Percentiles rank a stretch among this genome's conserved stretches.
Conservation (phyloP, 1,140 invertebrate genomes). For the Neotoxoptera formosana region DNA sequence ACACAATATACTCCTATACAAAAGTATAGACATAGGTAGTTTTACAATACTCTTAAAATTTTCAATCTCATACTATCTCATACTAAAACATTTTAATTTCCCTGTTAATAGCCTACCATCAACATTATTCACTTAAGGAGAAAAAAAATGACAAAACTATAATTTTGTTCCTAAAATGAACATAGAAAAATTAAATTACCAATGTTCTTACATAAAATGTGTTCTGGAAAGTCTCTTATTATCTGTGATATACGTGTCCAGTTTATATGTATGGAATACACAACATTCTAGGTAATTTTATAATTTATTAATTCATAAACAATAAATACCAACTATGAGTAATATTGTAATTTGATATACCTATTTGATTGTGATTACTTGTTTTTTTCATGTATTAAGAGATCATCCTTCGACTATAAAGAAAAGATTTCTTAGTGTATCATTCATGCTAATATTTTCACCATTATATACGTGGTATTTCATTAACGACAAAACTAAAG, state of each 20-base stretch:
- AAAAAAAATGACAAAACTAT: background rate
- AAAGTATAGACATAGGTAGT: background rate
- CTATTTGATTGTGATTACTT: conserved; percentile 35
- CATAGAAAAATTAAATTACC: conserved; percentile 9
- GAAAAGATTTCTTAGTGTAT: conserved; percentile 84
- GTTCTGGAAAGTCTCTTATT: conserved; percentile 72
- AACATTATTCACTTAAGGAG: background rate
- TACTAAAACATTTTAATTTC: background rate
- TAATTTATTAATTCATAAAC: background rate
- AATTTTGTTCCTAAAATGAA: conserved; percentile 21
- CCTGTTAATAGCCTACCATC: background rate
- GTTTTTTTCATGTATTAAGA: conserved; percentile 65
- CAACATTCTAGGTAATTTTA: conserved; percentile 72
- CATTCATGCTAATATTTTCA: conserved; percentile 79
- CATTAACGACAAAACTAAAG: conserved; percentile 69
- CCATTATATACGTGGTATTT: conserved; percentile 79
- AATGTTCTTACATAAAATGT: conserved; percentile 46
- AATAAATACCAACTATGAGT: background rate
- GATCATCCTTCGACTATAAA: conserved; percentile 90
- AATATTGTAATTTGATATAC: background rate
- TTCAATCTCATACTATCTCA: background rate
- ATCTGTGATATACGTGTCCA: conserved; percentile 79
- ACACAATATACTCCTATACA: background rate
- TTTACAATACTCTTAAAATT: background rate
- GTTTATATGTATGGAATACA: conserved; percentile 83